These are phyloP conservation scores for Candidula unifasciata DNA, from an alignment of 2,888 invertebrate genomes.

Conservation along the genomic window DNA sequence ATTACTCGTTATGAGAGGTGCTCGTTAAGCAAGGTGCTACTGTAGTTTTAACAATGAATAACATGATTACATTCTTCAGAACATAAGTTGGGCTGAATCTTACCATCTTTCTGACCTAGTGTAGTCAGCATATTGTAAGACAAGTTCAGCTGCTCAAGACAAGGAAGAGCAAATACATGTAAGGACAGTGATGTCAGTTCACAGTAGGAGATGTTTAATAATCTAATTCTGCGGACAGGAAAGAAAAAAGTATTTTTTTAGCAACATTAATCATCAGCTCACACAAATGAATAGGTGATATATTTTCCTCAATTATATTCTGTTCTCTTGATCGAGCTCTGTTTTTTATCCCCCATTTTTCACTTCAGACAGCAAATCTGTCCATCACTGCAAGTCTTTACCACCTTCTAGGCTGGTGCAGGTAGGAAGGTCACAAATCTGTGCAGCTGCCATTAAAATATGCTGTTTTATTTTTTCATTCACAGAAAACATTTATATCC, in stretches of 20 bases:
- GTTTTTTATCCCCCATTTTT: background rate
- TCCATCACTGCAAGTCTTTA: too few species aligned
- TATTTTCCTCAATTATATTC: background rate
- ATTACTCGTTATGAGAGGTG: too few species aligned
- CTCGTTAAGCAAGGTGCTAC: too few species aligned
- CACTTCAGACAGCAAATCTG: too few species aligned
- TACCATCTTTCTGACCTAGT: background rate
- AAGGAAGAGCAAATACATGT: slow-evolving; percentile 42
- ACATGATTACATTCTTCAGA: background rate
- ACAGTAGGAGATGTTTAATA: slow-evolving; percentile 17
- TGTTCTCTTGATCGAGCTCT: background rate
- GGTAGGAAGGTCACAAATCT: too few species aligned
- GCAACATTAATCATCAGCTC: too few species aligned
- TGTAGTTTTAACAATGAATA: background rate
- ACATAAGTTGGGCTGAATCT: background rate
- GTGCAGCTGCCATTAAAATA: too few species aligned
- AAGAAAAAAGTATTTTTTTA: background rate
- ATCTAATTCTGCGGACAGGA: slow-evolving; percentile 31
- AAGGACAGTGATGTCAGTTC: slow-evolving; percentile 16
- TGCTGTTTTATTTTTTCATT: too few species aligned
- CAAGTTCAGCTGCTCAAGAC: slow-evolving; percentile 60
- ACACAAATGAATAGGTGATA: too few species aligned
- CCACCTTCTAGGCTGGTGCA: too few species aligned
- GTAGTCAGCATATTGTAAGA: slow-evolving; percentile 61
- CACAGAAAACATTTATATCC: too few species aligned